Evolutionary conservation across 2,888 invertebrate species (phyloP), one percentile per base, ranked within the genome.

Genomic region (Rhorus exstirpatorius): DNA sequence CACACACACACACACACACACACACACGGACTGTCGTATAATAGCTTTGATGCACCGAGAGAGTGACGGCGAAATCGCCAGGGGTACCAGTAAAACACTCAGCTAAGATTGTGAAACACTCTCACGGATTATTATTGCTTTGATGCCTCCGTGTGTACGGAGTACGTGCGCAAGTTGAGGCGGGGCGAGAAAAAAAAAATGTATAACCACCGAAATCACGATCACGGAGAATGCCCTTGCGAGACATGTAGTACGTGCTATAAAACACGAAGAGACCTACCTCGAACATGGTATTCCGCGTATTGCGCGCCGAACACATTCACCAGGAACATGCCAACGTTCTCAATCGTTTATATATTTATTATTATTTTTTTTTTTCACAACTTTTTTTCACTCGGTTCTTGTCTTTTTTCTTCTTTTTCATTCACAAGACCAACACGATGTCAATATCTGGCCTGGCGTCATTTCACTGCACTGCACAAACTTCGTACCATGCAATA

Each of bases 281-380:
- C 83, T 83, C 83, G 83, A 83, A 83, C 76, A 79, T 83, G 65
- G 76, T 83, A 79, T 82, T 79, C 75, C 79, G 79, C 70, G 79
- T 82, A 82, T 79, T 83, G 83, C 79, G 83, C 71, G 83, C 65
- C 76, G 49, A 76, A 75, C 75, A 71, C 71, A 71, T 79, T 76
- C 75, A 67, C 79, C 83, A 83, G 79, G 79, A 79, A 79, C 83
- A 83, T 79, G 79, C 75, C 76, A 79, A 79, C 71, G 70, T 17
- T 63, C 65, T 75, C 76, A 21, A 19, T 51, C 31, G 8, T 17
- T 68, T 38, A 19, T 26, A 19, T 35, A 60, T 38, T 58, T 46
- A 26, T 35, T 46, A 12, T 31, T 24, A 19, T 19, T 63, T 35
- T 17, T 17, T 51, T 35, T 24, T 63, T 26, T 26, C 53, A n/a